Conservation (phyloP, 2,113 vertebrate species). For the Hyaena hyaena region DNA sequence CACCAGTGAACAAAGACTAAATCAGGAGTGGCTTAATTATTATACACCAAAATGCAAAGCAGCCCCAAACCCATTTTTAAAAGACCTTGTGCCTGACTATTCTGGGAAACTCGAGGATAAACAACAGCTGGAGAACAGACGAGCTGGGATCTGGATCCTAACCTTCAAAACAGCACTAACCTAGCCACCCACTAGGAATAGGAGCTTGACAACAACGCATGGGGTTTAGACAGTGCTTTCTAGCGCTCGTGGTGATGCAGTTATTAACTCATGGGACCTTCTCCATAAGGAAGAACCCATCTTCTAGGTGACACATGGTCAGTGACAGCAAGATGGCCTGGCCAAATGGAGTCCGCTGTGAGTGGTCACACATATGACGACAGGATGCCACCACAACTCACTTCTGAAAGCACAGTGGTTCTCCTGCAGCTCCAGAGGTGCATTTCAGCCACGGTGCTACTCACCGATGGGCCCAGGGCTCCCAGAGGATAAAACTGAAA, state of each 20-base stretch:
- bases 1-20: constrained; percentile 2
- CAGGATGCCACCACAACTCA: not conserved
- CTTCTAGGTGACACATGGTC: not conserved
- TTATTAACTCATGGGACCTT: not conserved
- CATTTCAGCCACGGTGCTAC: not conserved
- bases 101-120: constrained; percentile 64
- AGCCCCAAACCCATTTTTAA: constrained; percentile 46
- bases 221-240: not conserved
- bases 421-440: rapidly evolving
- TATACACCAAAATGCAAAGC: constrained; percentile 22
- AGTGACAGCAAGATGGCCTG: not conserved
- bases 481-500: not conserved
- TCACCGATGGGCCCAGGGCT: not conserved
- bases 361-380: no score
- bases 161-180: constrained; percentile 57
- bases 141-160: constrained; percentile 58
- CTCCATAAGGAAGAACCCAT: not conserved
- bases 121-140: constrained; percentile 63
- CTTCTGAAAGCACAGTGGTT: not conserved
- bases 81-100: constrained; percentile 9
- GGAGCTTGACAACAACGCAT: not conserved
- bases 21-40: constrained; percentile 42
- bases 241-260: not conserved
- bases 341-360: not conserved
- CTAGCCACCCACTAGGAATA: constrained; percentile 34